Conservation (phyloP, 1,140 invertebrate genomes). For the Cataglyphis hispanica region DNA sequence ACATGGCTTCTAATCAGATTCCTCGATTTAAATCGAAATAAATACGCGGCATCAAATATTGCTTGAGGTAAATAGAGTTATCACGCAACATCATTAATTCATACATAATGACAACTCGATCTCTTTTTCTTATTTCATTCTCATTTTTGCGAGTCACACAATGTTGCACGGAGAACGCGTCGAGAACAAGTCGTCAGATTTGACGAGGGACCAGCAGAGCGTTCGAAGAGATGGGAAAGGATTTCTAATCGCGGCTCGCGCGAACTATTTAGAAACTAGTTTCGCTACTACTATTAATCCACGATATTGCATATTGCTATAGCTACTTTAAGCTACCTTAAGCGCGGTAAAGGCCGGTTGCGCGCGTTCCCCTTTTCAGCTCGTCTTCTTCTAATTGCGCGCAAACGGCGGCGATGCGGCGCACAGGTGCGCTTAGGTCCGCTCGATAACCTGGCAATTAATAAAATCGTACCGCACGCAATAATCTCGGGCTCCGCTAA, state of each 20-base stretch:
- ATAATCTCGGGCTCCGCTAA: background rate
- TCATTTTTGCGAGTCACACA: background rate
- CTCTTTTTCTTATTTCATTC: background rate
- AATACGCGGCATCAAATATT: background rate
- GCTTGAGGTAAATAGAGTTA: background rate
- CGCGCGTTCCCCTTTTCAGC: slow-evolving; percentile 27
- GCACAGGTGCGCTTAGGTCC: background rate
- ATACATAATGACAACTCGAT: background rate
- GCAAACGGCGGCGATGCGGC: background rate
- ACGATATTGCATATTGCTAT: slow-evolving; percentile 9
- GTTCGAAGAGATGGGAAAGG: slow-evolving; percentile 43
- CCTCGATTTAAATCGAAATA: background rate
- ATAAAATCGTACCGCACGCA: slow-evolving; percentile 36
- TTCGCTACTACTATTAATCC: slow-evolving; percentile 30
- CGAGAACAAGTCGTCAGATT: background rate
- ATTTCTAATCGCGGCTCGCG: background rate
- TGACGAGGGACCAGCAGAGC: too few relatives aligned
- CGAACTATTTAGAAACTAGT: slow-evolving; percentile 39
- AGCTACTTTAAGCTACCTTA: slow-evolving; percentile 31
- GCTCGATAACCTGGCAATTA: slow-evolving; percentile 37
- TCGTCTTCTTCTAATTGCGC: slow-evolving; percentile 51
- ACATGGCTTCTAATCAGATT: background rate
- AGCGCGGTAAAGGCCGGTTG: background rate
- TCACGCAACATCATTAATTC: background rate
- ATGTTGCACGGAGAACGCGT: background rate